Base-by-base conservation (phyloP, 2,113 vertebrate genomes). In the Corvus cornix region DNA sequence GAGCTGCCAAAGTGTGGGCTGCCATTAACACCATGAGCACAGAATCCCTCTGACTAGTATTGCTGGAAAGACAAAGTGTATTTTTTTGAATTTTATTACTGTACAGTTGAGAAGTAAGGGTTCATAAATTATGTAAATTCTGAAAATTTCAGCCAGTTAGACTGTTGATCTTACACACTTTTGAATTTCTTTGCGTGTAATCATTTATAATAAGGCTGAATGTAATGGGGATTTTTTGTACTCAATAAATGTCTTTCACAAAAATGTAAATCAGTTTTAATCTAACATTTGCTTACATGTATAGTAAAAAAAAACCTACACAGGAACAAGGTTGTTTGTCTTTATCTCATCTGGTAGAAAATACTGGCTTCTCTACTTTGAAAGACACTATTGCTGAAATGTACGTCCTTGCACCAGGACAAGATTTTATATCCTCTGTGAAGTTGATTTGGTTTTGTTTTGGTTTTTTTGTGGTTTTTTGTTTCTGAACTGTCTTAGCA, bases 171-270 rank as follows among this genome's bases (percentile, higher is more conserved):
- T 90, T 91, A 68, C 78, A 84, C 16, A 75, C 31, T 84, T 84
- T 53, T 7, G 13, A 76, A 91, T 96, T 96, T 93, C 84, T 93
- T 86, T 96, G 83, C 46, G 53, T 93, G 60, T 94, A 90, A 90
- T 96, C 82, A 56, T 96, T 97, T 95, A 73, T 90, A 93, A 89
- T 51, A 69, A 92, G 95, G 93, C 93, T 93, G 93, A 95, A 94
- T 97, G 92, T 97, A 89, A 93, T 10, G 68, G 90, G 92, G 75
- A 22, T 9, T 21, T 80, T 96, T 97, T 97, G 48, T 97, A 97
- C 91, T 94, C 96, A 97, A 97, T 97, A 97, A 97, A 96, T 90
- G 93, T 96, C 95, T 96, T 97, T 97, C 96, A 93, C 75, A 87
- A 96, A 96, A 96, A 91, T 94, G 72, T 90, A 93, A 93, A 94